Percentiles rank a stretch among this genome's conserved stretches.
Conservation (phyloP, 2,113 vertebrate genomes). For the Candoia aspera region DNA sequence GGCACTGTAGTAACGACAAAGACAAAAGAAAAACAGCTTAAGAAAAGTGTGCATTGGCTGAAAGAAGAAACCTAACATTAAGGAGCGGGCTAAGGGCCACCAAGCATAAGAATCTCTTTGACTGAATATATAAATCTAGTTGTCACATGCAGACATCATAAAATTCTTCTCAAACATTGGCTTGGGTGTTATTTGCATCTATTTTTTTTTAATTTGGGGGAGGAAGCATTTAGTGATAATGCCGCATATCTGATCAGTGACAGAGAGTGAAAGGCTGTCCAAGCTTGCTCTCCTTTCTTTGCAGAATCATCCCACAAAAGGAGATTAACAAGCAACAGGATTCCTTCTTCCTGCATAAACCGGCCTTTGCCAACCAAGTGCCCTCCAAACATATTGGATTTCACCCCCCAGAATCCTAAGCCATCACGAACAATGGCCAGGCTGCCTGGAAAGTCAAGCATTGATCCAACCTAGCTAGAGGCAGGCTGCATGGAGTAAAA, state of each 20-base stretch:
- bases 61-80: not conserved
- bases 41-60: not conserved
- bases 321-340: not conserved
- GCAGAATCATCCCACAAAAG: not conserved
- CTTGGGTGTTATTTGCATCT: not conserved
- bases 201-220: not conserved
- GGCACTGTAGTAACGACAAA: not conserved
- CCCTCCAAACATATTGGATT: not conserved
- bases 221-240: not conserved
- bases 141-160: not conserved
- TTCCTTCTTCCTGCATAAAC: not conserved
- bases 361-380: not conserved
- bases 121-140: too few species aligned
- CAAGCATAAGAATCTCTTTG: not conserved
- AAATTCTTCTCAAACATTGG: not conserved
- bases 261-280: not conserved
- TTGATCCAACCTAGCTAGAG: not conserved
- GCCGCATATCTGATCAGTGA: not conserved
- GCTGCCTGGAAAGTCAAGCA: not conserved
- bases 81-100: not conserved
- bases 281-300: not conserved
- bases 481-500: not conserved
- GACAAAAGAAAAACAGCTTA: not conserved
- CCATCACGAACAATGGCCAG: not conserved
- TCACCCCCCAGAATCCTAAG: not conserved